These are phyloP conservation scores for Cheilosia urbana DNA, from an alignment of 2,888 invertebrate species.

Conservation along the genomic window DNA sequence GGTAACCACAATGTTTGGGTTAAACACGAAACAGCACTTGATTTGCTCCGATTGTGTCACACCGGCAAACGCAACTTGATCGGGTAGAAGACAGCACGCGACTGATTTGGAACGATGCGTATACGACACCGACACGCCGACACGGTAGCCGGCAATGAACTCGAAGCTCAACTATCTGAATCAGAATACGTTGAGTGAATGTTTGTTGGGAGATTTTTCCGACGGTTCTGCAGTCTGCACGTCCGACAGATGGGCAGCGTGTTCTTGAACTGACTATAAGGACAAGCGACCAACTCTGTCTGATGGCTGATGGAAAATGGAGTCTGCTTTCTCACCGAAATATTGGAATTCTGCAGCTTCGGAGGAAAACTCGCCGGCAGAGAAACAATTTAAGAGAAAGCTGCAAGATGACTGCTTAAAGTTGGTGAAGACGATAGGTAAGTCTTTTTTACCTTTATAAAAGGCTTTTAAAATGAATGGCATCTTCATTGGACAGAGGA, in stretches of 20 bases:
- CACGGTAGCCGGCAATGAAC: constrained; percentile 19
- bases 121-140: constrained; percentile 16
- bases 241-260: constrained; percentile 44
- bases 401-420: constrained; percentile 12
- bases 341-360: constrained; percentile 42
- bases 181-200: neutral
- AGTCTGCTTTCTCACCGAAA: constrained; percentile 6
- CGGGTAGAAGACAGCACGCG: constrained; percentile 57
- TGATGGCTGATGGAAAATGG: constrained; percentile 16
- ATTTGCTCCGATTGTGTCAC: neutral
- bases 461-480: too few species aligned
- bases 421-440: neutral
- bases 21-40: neutral
- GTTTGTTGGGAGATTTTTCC: constrained; percentile 3
- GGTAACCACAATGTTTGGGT: constrained; percentile 5
- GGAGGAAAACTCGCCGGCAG: neutral
- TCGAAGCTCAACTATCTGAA: constrained; percentile 20
- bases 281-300: constrained; percentile 2
- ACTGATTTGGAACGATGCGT: constrained; percentile 53
- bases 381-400: constrained; percentile 54
- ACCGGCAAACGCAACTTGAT: constrained; percentile 15
- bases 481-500: too few species aligned
- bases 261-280: constrained; percentile 57
- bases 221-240: constrained; percentile 6
- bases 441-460: too few species aligned